Evolutionary conservation across 2,797 vertebrate genomes (phyloP), one percentile per base, ranked within the genome.

Genomic region (Ptychadena robeensis): DNA sequence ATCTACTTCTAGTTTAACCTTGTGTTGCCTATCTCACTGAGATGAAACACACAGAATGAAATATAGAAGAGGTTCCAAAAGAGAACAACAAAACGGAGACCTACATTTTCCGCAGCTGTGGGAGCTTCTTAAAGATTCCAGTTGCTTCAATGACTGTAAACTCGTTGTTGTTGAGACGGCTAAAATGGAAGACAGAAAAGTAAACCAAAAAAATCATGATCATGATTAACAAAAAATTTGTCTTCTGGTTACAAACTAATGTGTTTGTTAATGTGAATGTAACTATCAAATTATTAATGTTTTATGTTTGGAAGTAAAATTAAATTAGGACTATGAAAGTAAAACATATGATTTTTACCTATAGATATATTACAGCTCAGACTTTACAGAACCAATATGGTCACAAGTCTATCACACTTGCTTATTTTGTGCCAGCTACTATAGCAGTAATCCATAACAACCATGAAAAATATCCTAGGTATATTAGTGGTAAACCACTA

Each of bases 101-200:
- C 96, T 91, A 99, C 98, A 99, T 98, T 94, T 99, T 98, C 85
- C 96, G 95, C 64, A 99, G 93, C 66, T 99, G 97, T 87, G 97
- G 96, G 87, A 99, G 94, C 90, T 98, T 99, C 93, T 97, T 99
- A 90, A 98, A 99, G 90, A 98, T 95, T 68, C 97, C 98, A 0
- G 97, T 98, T 32, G 97, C 97, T 93, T 99, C 97, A 71, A 99
- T 91, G 69, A 98, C 97, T 37, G 96, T 95, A 90, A 99, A 98
- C 86, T 99, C 98, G 65, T 99, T 99, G 93, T 98, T 99, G 94
- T 99, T 99, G 82, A 99, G 94, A 67, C 98, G 94, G 86, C 98
- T 99, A 74, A 32, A n/a, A 87, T 61, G 75, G 87, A 86, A 88
- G 74, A 0, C 79, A 30, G 86, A 69, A 61, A 3, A n/a, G n/a